Evolutionary conservation across 2,113 vertebrate species (phyloP), one percentile per base, ranked within the genome.

Genomic region (Tamias sibiricus): DNA sequence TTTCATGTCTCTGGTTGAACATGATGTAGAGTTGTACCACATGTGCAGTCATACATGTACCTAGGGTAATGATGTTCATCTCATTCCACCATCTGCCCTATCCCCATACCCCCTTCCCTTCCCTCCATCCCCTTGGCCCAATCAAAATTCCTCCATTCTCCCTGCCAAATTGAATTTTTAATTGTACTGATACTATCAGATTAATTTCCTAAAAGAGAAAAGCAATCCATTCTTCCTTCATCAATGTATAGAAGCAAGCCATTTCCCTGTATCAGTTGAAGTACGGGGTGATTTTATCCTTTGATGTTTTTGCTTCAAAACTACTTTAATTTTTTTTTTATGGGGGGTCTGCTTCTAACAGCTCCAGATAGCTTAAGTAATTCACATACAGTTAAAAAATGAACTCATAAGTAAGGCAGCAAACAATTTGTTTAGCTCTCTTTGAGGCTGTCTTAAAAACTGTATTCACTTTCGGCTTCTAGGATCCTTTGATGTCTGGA

Each of bases 401-500:
- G 91, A 96, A 95, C 62, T 94, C 68, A 17, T 47, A 57, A 52
- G 16, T 85, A 87, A 94, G 86, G 69, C 49, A 89, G 40, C 10
- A 92, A 88, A 62, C 71, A 69, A n/a, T 80, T 94, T 89, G 10
- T 94, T 76, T 94, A 35, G 42, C 28, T 89, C 54, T 91, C 91
- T 54, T 81, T 95, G 42, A 95, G 80, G 74, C 47, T 69, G 28
- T 44, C 0, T 96, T 97, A 92, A 95, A 87, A 95, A 95, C 83
- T 90, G n/a, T 92, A 64, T 54, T 93, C 68, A 91, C 89, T 98
- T 96, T 95, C 81, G 69, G 94, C 95, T 97, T 96, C 64, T 75
- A 97, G 95, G 96, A 96, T 57, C 24, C 0, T 90, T 96, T 90
- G 93, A 96, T 98, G 97, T 91, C 96, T 79, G 90, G 75, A 97